A percentile compares a stretch with the other conserved stretches of the same genome.
phyloP scores from a whole-genome alignment of 2,888 invertebrate genomes.

The Patella ulyssiponensis region DNA sequence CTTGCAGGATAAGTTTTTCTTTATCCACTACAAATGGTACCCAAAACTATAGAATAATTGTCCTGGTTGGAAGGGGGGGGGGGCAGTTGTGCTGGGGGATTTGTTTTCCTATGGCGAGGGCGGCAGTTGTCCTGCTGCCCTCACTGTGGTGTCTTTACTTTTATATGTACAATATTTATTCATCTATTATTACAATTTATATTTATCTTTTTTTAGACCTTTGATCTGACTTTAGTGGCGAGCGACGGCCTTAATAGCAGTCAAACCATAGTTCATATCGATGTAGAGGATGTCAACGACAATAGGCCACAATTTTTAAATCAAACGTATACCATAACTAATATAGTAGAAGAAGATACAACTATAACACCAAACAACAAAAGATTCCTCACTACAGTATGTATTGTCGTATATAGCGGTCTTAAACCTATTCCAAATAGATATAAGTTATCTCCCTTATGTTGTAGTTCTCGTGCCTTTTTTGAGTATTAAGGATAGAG shows the following conservation, averaged over 20 bases:
- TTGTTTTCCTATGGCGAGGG: too few relatives aligned
- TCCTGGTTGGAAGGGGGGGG: too few relatives aligned
- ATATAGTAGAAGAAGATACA: conserved; percentile 57
- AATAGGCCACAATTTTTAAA: conserved; percentile 95
- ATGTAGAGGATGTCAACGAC: conserved; percentile 92
- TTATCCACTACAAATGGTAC: too few relatives aligned
- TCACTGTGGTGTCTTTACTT: neutral
- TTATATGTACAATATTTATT: neutral
- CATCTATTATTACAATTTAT: neutral
- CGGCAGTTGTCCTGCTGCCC: too few relatives aligned
- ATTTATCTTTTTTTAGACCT: conserved; percentile 74
- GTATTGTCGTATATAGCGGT: neutral
- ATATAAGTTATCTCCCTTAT: too few relatives aligned
- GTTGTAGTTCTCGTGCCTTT: too few relatives aligned
- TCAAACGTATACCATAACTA: conserved; percentile 49
- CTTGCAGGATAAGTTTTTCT: too few relatives aligned
- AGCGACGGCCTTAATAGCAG: conserved; percentile 91
- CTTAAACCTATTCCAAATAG: too few relatives aligned
- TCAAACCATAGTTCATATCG: conserved; percentile 64
- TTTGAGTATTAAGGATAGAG: too few relatives aligned
- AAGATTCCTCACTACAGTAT: conserved; percentile 20
- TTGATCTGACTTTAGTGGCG: conserved; percentile 62
- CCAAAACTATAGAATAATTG: too few relatives aligned
- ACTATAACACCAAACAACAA: conserved; percentile 27
- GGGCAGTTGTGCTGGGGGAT: too few relatives aligned